Base-by-base conservation (phyloP, 2,797 vertebrate genomes). In the Gobio occitaniae region DNA sequence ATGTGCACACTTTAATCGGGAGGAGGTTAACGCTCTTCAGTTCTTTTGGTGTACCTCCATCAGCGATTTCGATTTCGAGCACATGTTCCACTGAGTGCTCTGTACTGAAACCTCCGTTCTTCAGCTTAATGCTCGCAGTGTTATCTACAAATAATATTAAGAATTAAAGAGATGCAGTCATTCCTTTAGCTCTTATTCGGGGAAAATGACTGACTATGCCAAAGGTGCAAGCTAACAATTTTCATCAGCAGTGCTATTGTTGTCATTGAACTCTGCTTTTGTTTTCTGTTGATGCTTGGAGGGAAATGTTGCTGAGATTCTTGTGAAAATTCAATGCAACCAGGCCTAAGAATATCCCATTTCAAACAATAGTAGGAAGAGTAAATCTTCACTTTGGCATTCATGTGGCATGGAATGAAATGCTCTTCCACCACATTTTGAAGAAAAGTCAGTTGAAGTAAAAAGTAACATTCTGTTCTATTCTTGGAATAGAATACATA, bases 1-100 rank as follows among this genome's bases (percentile, higher is more conserved):
- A 99, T n/a, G 93, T 95, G 90, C 98, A 99, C 54, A 96, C 95
- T 5, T 90, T 93, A 88, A 99, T 96, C 6, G 89, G 17, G 70
- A 99, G 89, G 0, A 88, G 94, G 61, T 89, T 95, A 52, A 94
- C 91, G 90, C 96, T 95, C 75, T 92, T 96, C 88, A 9, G 7
- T 44, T 91, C 93, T 48, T 90, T 48, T 0, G 97, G 97, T 1
- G 1, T 85, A 0, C 97, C 97, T 0, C 96, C 97, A 82, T 99
- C 98, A 0, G 93, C 93, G 93, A 99, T 95, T 88, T 95, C 86
- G 29, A 99, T 94, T 0, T 96, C 93, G 89, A 99, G 91, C 78
- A 91, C 90, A 91, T 97, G 95, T 86, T 95, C 94, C 77, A 93
- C 95, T 89, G 94, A 89, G 9, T 95, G 94, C 0, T 99, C 96